Evolutionary conservation across 1,140 invertebrate species (phyloP).

Genomic region (Muscidifurax raptorellus): DNA sequence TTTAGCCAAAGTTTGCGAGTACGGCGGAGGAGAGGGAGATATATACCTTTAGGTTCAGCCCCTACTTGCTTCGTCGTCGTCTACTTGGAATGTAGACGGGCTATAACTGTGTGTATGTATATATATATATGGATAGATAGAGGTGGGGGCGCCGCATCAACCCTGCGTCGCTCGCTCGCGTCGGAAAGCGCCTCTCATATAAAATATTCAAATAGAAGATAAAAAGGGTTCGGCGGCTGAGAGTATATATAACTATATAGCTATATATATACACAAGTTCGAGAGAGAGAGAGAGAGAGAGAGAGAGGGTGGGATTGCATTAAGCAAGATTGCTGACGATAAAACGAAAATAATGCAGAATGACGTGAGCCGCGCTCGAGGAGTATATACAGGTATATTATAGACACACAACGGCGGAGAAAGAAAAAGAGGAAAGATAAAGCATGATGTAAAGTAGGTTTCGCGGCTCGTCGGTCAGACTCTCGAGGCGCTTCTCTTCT

Average conservation of each 20-base stretch:
- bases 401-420: slow-evolving; percentile 41
- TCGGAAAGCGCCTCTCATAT: slow-evolving; percentile 54
- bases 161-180: background rate
- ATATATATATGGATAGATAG: background rate
- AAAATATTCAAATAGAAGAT: slow-evolving; percentile 66
- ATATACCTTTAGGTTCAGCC: background rate
- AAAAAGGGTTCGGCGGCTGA: slow-evolving; percentile 57
- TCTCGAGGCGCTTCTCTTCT: background rate
- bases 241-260: background rate
- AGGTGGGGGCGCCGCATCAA: background rate
- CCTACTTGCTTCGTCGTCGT: background rate
- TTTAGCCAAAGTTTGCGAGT: slow-evolving; percentile 29
- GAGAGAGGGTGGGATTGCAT: slow-evolving; percentile 67
- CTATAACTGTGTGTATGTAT: background rate
- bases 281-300: slow-evolving; percentile 40
- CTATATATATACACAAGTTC: background rate
- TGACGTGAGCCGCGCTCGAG: slow-evolving; percentile 64
- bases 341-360: slow-evolving; percentile 76
- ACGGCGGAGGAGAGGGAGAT: background rate
- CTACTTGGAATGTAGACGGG: slow-evolving; percentile 58
- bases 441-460: slow-evolving; percentile 52
- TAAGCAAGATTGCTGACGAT: slow-evolving; percentile 76
- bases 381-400: slow-evolving; percentile 41
- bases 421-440: slow-evolving; percentile 46
- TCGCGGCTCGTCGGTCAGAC: slow-evolving; percentile 25